Percentiles rank a stretch among this genome's conserved stretches.
Conservation (phyloP, 2,888 invertebrate genomes). For the Bombylius major region DNA sequence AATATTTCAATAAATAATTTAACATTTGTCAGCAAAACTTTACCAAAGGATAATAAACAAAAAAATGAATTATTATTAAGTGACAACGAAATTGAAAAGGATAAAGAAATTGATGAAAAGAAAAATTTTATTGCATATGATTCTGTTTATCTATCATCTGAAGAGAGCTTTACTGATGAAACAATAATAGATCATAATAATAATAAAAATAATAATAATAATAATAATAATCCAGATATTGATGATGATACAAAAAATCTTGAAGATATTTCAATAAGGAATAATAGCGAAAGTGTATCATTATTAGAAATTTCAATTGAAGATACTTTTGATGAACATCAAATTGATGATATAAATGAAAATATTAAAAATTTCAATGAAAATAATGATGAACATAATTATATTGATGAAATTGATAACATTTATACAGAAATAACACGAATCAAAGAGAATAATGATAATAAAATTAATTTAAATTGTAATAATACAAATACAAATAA, state of each 20-base stretch:
- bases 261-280: not conserved
- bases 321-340: conserved; percentile 27
- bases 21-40: not conserved
- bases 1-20: not conserved
- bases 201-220: conserved; percentile 10
- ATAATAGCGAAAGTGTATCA: conserved; percentile 19
- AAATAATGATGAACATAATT: not conserved
- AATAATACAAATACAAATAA: too few species aligned
- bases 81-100: not conserved
- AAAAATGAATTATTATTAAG: not conserved
- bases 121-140: conserved; percentile 31
- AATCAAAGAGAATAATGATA: not conserved
- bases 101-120: not conserved
- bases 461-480: too few species aligned
- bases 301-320: conserved; percentile 32
- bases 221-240: not conserved
- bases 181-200: conserved; percentile 25
- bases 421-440: conserved; percentile 8
- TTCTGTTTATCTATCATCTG: conserved; percentile 35
- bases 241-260: conserved; percentile 11
- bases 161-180: conserved; percentile 28
- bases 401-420: conserved; percentile 1
- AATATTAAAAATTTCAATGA: not conserved
- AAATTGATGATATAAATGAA: conserved; percentile 5
- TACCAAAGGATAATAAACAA: not conserved